These are phyloP conservation scores for Ophraella communa DNA, from an alignment of 2,888 invertebrate species.

Conservation along the genomic window DNA sequence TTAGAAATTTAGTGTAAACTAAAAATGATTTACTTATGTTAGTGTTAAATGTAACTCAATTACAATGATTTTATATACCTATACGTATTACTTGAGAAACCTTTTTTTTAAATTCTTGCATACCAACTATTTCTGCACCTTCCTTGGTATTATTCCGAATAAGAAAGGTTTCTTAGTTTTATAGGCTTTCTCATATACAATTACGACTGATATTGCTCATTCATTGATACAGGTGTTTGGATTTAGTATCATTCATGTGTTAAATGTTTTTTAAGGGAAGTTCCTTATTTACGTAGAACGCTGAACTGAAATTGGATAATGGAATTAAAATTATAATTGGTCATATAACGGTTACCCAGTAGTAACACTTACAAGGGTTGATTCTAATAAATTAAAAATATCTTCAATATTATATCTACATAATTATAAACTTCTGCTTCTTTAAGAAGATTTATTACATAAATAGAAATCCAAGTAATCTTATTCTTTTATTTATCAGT, in stretches of 20 bases:
- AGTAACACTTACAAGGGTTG: neutral
- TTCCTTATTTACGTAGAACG: neutral
- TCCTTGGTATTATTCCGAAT: constrained; percentile 45
- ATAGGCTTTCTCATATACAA: constrained; percentile 49
- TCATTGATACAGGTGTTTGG: constrained; percentile 6
- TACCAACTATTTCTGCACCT: constrained; percentile 34
- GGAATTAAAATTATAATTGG: neutral
- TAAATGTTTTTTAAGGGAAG: constrained; percentile 1
- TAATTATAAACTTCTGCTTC: too few species aligned
- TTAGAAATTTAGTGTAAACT: neutral
- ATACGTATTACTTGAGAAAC: constrained; percentile 24
- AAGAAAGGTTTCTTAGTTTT: constrained; percentile 52
- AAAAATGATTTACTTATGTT: neutral
- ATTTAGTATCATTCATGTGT: constrained; percentile 1
- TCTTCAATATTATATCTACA: neutral
- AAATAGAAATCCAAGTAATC: too few species aligned
- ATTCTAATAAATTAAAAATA: neutral
- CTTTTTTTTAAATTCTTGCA: constrained; percentile 30
- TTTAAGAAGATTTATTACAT: too few species aligned
- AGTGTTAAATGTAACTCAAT: neutral
- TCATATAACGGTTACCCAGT: neutral
- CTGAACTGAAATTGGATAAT: neutral
- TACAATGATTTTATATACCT: neutral
- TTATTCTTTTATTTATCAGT: too few species aligned
- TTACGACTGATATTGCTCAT: constrained; percentile 37